phyloP scores from a whole-genome alignment of 2,888 invertebrate genomes.

The Monoplex corrugatus region DNA sequence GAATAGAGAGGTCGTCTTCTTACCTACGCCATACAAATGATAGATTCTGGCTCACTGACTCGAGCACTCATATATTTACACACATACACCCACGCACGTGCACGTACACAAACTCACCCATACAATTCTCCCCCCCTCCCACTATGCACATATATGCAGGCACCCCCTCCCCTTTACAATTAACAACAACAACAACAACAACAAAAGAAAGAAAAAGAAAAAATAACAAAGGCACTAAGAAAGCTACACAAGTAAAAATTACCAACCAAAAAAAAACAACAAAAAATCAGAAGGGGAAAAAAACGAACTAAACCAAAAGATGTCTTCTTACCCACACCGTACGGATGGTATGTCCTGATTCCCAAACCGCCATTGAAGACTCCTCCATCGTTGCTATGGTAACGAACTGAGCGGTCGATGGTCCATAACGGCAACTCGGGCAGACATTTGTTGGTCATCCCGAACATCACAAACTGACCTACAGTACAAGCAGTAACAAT shows the following conservation, averaged over 20 bases:
- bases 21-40: too few relatives aligned
- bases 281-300: neutral
- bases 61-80: neutral
- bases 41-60: neutral
- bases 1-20: too few relatives aligned
- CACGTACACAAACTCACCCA: neutral
- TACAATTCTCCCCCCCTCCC: too few relatives aligned
- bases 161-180: too few relatives aligned
- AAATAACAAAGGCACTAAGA: neutral
- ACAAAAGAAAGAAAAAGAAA: neutral
- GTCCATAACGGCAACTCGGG: slow-evolving; percentile 51
- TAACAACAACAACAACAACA: neutral
- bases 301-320: neutral
- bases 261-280: neutral
- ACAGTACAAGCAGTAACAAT: too few relatives aligned
- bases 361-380: slow-evolving; percentile 57
- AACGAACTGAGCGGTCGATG: slow-evolving; percentile 60
- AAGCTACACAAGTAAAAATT: neutral
- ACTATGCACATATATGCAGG: neutral
- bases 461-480: slow-evolving; percentile 58
- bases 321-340: slow-evolving; percentile 42
- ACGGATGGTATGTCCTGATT: slow-evolving; percentile 53
- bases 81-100: neutral
- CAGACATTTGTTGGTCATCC: slow-evolving; percentile 56
- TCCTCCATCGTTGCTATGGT: slow-evolving; percentile 63